Percentiles rank a stretch among this genome's conserved stretches.
Conservation (phyloP, 1,140 invertebrate genomes). For the Drosophila hydei region DNA sequence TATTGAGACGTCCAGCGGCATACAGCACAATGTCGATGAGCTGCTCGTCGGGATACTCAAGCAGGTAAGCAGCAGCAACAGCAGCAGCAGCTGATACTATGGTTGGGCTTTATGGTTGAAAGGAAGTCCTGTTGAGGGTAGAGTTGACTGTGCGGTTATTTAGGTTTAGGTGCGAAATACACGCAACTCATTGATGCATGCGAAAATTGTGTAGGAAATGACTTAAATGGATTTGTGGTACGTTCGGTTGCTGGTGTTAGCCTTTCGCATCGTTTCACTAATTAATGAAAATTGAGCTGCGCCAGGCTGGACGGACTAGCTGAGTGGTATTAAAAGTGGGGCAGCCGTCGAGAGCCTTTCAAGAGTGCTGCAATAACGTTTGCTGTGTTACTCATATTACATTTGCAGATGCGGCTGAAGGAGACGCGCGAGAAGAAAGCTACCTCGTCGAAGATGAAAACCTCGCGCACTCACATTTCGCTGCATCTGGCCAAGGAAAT, state of each 20-base stretch:
- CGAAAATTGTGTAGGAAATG: slow-evolving; percentile 72
- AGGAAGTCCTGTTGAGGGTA: neutral
- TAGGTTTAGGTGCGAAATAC: slow-evolving; percentile 67
- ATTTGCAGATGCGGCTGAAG: slow-evolving; percentile 88
- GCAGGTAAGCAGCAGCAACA: slow-evolving; percentile 84
- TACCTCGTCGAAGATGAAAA: slow-evolving; percentile 86
- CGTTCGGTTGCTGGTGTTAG: slow-evolving; percentile 8
- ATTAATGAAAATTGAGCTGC: slow-evolving; percentile 73
- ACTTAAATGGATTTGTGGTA: slow-evolving; percentile 70
- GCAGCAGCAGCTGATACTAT: too few relatives aligned
- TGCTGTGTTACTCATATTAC: neutral
- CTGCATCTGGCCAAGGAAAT: slow-evolving; percentile 91
- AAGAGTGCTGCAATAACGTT: neutral
- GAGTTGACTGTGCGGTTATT: slow-evolving; percentile 33
- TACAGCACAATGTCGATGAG: slow-evolving; percentile 96
- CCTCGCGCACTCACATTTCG: slow-evolving; percentile 88
- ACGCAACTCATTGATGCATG: slow-evolving; percentile 77
- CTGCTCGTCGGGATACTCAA: slow-evolving; percentile 94
- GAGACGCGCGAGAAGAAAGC: slow-evolving; percentile 89
- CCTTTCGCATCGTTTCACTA: slow-evolving; percentile 55
- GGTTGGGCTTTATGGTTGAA: neutral
- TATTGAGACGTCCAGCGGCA: slow-evolving; percentile 95
- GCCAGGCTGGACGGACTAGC: neutral
- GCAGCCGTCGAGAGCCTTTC: neutral
- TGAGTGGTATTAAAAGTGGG: slow-evolving; percentile 45